Conservation (phyloP, 1,140 invertebrate genomes). For the Drosophila guanche region DNA sequence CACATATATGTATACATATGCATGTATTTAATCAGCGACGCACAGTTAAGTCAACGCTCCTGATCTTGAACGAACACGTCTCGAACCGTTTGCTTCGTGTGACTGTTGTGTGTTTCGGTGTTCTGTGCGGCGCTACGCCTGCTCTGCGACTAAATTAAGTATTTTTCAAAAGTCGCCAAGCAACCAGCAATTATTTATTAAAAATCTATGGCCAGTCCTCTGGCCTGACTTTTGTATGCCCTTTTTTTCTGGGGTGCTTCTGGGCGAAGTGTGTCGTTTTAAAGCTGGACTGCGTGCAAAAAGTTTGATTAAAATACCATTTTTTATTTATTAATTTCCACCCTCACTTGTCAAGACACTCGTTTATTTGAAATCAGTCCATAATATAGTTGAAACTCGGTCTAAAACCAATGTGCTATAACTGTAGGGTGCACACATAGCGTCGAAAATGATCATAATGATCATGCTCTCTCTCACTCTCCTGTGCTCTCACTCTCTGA, state of each 20-base stretch:
- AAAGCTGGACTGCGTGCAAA: not conserved
- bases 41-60: slow-evolving; percentile 59
- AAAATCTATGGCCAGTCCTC: slow-evolving; percentile 10
- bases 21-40: slow-evolving; percentile 25
- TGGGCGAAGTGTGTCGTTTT: not conserved
- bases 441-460: slow-evolving; percentile 18
- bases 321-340: too few relatives aligned
- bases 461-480: slow-evolving; percentile 6
- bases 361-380: too few relatives aligned
- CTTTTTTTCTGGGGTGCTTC: not conserved
- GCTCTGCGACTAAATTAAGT: slow-evolving; percentile 63
- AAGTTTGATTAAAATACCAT: not conserved
- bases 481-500: slow-evolving; percentile 7
- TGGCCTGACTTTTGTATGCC: slow-evolving; percentile 20
- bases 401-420: not conserved
- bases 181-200: slow-evolving; percentile 71
- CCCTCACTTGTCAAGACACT: too few relatives aligned
- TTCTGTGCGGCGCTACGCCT: slow-evolving; percentile 41
- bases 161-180: slow-evolving; percentile 41
- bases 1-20: slow-evolving; percentile 1
- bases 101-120: too few relatives aligned
- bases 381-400: too few relatives aligned
- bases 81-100: slow-evolving; percentile 7
- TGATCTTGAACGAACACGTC: slow-evolving; percentile 62
- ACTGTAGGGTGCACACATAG: slow-evolving; percentile 17